Base-by-base conservation (phyloP, 2,888 invertebrate species). In the Coelogynopora nodosa region DNA sequence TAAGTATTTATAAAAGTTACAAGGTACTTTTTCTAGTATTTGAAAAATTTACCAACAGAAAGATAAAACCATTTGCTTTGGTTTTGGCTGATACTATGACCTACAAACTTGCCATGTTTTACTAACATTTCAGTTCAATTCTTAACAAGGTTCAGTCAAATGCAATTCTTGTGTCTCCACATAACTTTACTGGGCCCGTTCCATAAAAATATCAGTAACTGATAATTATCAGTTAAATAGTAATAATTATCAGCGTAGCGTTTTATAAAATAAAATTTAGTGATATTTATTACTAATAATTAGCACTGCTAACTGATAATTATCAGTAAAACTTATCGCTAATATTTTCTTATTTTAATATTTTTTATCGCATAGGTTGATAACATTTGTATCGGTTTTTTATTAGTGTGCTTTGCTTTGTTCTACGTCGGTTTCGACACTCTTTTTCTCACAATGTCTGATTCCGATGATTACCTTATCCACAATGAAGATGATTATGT, bases 171-270 rank as follows among this genome's bases (percentile, higher is more conserved):
- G 49, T 49, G 49, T 18, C 49, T 49, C 49, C 49, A 49, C 5
- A 49, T 49, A 49, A 49, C 49, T 5, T 49, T 49, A 5, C 49
- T 49, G 49, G 74, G 23, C 74, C 74, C 74, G 74, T 74, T 74
- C 27, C 74, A 74, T 74, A 74, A 74, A 74, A 74, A n/a, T n/a
- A n/a, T n/a, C n/a, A n/a, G n/a, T n/a, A n/a, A n/a, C n/a, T n/a
- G n/a, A n/a, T n/a, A n/a, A 74, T 23, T 74, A 74, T 74, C 74
- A 74, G 74, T 74, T 18, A 74, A 26, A 2, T 23, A 74, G 2
- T 74, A 74, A 26, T 74, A 74, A 74, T 74, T 74, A 74, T 74
- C 74, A 13, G 74, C 23, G 10, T 74, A 74, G 74, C 74, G 27
- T 74, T 23, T 2, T 26, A 74, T 74, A 23, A 74, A 74, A 74